Percentiles rank a stretch among this genome's conserved stretches.
Evolutionary conservation across 2,797 vertebrate genomes (phyloP).

Genomic region (Ctenopoma multispine): DNA sequence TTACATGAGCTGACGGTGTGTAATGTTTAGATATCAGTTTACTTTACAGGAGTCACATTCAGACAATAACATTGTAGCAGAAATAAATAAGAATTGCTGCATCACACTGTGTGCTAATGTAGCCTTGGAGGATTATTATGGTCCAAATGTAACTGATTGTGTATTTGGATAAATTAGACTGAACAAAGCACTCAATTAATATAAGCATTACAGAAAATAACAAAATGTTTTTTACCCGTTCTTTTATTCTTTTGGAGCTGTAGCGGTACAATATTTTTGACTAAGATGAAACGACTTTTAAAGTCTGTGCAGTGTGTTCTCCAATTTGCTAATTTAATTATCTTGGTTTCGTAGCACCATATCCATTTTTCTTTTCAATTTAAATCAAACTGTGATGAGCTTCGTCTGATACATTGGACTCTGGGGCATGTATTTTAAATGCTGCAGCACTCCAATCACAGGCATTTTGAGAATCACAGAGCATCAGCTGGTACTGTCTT

Average conservation of each 20-base stretch:
- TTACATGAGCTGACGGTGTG: no score
- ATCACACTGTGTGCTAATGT: conserved; percentile 32
- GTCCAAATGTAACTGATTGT: conserved; percentile 39
- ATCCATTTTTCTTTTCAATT: conserved; percentile 27
- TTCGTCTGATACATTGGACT: neutral
- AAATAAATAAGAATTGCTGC: conserved; percentile 27
- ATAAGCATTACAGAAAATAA: conserved; percentile 19
- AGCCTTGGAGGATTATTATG: conserved; percentile 25
- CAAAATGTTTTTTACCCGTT: neutral
- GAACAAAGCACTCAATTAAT: conserved; percentile 34
- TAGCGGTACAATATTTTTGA: neutral
- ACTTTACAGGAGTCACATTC: no score
- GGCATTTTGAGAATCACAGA: conserved; percentile 3
- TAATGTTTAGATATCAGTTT: no score
- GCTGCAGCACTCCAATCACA: conserved; percentile 3
- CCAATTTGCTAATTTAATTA: conserved; percentile 21
- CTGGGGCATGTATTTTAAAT: neutral
- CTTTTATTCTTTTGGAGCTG: no score
- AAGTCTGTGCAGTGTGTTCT: neutral
- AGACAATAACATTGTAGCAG: conserved; percentile 12
- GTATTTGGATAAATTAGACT: conserved; percentile 41
- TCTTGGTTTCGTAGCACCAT: neutral
- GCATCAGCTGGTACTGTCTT: neutral
- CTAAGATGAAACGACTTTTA: neutral
- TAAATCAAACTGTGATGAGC: conserved; percentile 12